Evolutionary conservation across 1,140 invertebrate species (phyloP).

Genomic region (Magallana ariakensis): DNA sequence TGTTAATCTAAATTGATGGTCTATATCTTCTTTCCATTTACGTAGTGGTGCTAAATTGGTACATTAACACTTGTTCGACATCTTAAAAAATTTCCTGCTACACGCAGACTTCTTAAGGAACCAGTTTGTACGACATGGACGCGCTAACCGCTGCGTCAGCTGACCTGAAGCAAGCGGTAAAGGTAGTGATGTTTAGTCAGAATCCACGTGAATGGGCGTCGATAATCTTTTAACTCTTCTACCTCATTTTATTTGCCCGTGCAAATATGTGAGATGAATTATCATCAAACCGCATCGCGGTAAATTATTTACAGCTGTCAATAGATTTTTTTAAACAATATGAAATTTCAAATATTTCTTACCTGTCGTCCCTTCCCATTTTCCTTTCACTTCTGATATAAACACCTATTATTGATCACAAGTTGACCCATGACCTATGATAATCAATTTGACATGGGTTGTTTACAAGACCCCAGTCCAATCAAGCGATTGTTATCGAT

Average conservation of each 20-base stretch:
- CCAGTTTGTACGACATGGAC: neutral
- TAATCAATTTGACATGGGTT: slow-evolving; percentile 26
- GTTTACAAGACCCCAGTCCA: slow-evolving; percentile 26
- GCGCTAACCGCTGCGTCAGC: neutral
- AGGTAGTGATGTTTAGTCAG: slow-evolving; percentile 5
- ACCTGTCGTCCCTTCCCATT: slow-evolving; percentile 25
- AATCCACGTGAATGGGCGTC: slow-evolving; percentile 28
- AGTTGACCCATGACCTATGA: slow-evolving; percentile 30
- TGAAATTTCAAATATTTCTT: neutral
- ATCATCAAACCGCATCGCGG: neutral
- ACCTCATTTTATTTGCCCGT: neutral
- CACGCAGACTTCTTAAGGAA: neutral
- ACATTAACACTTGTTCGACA: neutral
- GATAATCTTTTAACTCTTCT: neutral
- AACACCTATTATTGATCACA: slow-evolving; percentile 32
- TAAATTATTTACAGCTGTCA: neutral
- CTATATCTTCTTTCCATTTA: neutral
- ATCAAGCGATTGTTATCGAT: slow-evolving; percentile 36
- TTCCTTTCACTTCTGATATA: neutral
- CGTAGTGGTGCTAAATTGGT: neutral
- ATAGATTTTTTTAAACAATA: neutral
- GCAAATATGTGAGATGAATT: neutral
- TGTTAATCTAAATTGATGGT: neutral
- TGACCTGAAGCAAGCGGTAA: neutral
- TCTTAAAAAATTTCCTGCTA: neutral